A percentile compares a stretch with the other conserved stretches of the same genome.
Conservation (phyloP, 1,140 invertebrate species). For the Microplitis demolitor region DNA sequence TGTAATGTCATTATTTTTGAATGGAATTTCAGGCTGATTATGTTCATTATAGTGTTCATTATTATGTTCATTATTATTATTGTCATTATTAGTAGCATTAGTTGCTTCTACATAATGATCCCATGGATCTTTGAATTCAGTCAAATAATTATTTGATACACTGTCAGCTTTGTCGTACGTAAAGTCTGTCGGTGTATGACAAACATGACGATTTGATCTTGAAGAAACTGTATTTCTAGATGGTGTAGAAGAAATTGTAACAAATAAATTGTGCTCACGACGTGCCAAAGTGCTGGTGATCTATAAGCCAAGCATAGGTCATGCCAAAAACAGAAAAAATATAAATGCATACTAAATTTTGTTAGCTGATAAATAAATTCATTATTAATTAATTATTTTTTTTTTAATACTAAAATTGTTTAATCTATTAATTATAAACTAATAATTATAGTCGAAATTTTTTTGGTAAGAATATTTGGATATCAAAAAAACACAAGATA, state of each 20-base stretch:
- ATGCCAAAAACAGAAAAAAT: constrained; percentile 37
- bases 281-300: constrained; percentile 55
- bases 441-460: too few species aligned
- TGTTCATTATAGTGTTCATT: too few species aligned
- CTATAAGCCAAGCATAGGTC: constrained; percentile 52
- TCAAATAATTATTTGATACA: constrained; percentile 43
- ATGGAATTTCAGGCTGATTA: too few species aligned
- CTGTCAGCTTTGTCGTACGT: constrained; percentile 17
- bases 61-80: too few species aligned
- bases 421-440: too few species aligned
- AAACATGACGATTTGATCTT: constrained; percentile 27
- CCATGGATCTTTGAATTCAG: constrained; percentile 67
- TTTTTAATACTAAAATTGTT: too few species aligned
- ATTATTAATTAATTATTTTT: constrained; percentile 1
- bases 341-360: constrained; percentile 30
- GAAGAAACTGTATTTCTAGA: constrained; percentile 18
- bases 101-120: constrained; percentile 50
- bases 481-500: too few species aligned
- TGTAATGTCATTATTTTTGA: too few species aligned
- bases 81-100: background rate
- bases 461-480: too few species aligned
- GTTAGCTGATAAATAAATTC: constrained; percentile 27
- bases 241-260: constrained; percentile 24
- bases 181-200: constrained; percentile 11
- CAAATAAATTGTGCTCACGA: constrained; percentile 52